Percentiles rank a stretch among this genome's conserved stretches.
These are phyloP conservation scores for Cephalopterus ornatus DNA, from an alignment of 2,113 vertebrate genomes.

Conservation along the genomic window DNA sequence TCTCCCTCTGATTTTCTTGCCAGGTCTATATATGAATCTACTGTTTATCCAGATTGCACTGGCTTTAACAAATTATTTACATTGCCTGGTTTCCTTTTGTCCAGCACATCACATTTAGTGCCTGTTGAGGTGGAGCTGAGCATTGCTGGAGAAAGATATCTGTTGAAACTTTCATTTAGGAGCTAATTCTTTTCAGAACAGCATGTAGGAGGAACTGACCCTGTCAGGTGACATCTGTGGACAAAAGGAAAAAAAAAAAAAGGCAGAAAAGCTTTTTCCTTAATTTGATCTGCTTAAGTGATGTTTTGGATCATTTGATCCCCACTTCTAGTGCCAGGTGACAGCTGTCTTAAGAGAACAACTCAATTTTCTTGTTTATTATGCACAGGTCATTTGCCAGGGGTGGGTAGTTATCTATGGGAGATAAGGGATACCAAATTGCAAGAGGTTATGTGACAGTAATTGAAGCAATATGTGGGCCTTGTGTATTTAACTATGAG, in stretches of 20 bases:
- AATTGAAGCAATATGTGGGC: constrained; percentile 12
- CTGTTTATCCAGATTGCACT: constrained; percentile 14
- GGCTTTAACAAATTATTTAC: constrained; percentile 14
- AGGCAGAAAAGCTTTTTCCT: not conserved
- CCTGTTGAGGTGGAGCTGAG: not conserved
- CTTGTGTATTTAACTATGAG: not conserved
- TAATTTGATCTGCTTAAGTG: not conserved
- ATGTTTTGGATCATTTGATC: not conserved
- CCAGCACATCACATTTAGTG: not conserved
- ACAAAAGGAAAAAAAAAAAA: too few species aligned
- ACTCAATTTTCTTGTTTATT: constrained; percentile 50
- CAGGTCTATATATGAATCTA: constrained; percentile 47
- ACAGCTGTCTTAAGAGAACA: constrained; percentile 25
- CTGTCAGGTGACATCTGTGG: not conserved
- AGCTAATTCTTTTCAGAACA: not conserved
- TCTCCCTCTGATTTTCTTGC: constrained; percentile 18
- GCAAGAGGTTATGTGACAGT: constrained; percentile 26
- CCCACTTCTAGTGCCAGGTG: constrained; percentile 1
- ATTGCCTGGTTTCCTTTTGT: not conserved
- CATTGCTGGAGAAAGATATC: not conserved
- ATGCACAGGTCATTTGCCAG: not conserved
- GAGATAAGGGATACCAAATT: not conserved
- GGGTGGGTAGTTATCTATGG: constrained; percentile 20
- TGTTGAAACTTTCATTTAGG: not conserved
- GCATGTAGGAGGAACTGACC: not conserved